These are phyloP conservation scores for Thereuonema tuberculata DNA, from an alignment of 1,140 invertebrate species.

Conservation along the genomic window DNA sequence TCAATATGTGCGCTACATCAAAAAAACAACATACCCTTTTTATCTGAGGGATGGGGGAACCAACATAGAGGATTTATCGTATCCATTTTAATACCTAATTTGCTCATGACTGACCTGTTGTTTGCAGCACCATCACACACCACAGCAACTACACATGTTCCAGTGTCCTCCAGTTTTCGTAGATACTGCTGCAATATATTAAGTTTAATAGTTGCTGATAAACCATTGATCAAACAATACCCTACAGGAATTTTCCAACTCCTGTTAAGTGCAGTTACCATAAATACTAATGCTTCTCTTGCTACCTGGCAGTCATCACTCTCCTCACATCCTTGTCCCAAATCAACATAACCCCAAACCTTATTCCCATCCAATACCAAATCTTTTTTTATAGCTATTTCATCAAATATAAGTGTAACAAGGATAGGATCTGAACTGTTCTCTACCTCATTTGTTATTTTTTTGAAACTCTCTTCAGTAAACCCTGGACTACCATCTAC, in stretches of 20 bases:
- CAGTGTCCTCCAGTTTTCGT: neutral
- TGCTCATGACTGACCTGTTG: neutral
- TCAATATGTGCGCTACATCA: slow-evolving; percentile 21
- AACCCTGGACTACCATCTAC: slow-evolving; percentile 29
- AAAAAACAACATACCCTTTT: neutral
- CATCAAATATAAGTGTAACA: slow-evolving; percentile 15
- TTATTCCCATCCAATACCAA: slow-evolving; percentile 16
- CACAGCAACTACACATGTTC: too few relatives aligned
- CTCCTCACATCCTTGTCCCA: slow-evolving; percentile 3
- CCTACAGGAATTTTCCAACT: slow-evolving; percentile 27
- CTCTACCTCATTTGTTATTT: slow-evolving; percentile 22
- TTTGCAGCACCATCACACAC: too few relatives aligned
- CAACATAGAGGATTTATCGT: neutral
- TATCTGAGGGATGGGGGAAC: neutral
- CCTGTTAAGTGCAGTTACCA: slow-evolving; percentile 24
- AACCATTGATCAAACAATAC: slow-evolving; percentile 24
- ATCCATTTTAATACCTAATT: neutral
- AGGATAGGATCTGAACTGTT: neutral
- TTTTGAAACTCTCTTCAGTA: slow-evolving; percentile 26
- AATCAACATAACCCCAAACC: slow-evolving; percentile 12
- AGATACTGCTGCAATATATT: neutral
- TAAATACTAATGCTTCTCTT: slow-evolving; percentile 26
- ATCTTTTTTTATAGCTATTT: slow-evolving; percentile 13
- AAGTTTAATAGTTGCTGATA: slow-evolving; percentile 6
- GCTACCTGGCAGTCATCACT: slow-evolving; percentile 22